Base-by-base conservation (phyloP, 1,140 invertebrate species). In the Sipha flava region DNA sequence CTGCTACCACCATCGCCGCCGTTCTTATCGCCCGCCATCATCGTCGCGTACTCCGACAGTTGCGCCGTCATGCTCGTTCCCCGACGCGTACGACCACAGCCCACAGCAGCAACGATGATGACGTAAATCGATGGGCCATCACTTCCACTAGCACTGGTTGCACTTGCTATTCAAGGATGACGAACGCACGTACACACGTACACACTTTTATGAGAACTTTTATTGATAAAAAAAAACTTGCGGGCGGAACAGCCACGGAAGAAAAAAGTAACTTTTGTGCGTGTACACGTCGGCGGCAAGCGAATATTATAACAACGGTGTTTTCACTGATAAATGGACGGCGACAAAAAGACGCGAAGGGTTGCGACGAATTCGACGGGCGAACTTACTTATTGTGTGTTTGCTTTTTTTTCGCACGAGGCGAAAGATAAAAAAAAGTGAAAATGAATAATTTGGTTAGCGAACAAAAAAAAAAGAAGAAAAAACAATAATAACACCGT, bases 401-500 rank as follows among this genome's bases (percentile, higher is more conserved):
- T n/a, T n/a, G n/a, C n/a, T 40, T 29, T 70, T 47, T 29, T 29
- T 29, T 29, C 12, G 40, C 23, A 29, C 16, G 31, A 43, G 47
- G 31, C 49, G 37, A 31, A 9, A 77, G 29, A 57, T 31, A 34
- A 26, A 59, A 59, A 77, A 77, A 77, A 77, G 73, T 77, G 73
- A 77, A 77, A 77, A 77, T 26, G 47, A 77, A 77, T 59, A 77
- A 59, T 77, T 77, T 59, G 34, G 73, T 10, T 21, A 23, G 26
- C 31, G 21, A 31, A 54, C 29, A 59, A 9, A 16, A 31, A 18
- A 47, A 70, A 70, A 70, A 43, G 9, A 59, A 3, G 54, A 52
- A 54, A 73, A 75, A 73, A 73, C n/a, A 77, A 77, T 16, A 77
- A 77, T 40, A 77, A 77, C 73, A 77, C 52, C 34, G 34, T 77